Conservation (phyloP, 2,888 invertebrate genomes). For the Hemicrepidius hirtus region DNA sequence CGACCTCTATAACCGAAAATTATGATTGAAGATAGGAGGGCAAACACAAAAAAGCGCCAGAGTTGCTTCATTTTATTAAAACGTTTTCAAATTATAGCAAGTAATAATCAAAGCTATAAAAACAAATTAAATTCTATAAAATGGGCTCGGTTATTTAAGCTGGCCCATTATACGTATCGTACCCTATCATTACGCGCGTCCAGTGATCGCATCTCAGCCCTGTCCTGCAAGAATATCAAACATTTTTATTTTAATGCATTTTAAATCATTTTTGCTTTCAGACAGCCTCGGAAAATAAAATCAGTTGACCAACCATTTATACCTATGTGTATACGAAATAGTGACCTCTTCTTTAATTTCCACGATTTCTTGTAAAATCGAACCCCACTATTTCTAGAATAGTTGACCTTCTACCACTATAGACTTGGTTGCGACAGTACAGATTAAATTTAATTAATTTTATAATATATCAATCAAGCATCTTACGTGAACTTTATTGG, state of each 20-base stretch:
- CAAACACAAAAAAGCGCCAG: constrained; percentile 43
- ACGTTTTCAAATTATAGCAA: constrained; percentile 72
- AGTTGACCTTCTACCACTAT: too few relatives aligned
- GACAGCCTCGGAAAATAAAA: constrained; percentile 41
- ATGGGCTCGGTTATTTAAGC: constrained; percentile 71
- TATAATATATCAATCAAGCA: too few relatives aligned
- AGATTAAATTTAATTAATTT: too few relatives aligned
- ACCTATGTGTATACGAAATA: neutral
- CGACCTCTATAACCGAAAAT: constrained; percentile 47
- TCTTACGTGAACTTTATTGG: too few relatives aligned
- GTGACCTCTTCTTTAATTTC: neutral
- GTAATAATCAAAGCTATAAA: constrained; percentile 73
- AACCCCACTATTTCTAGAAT: too few relatives aligned
- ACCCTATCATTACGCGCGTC: constrained; percentile 70
- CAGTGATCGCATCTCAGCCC: constrained; percentile 57
- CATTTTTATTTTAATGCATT: constrained; percentile 67
- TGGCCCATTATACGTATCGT: constrained; percentile 70
- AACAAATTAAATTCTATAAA: constrained; percentile 73
- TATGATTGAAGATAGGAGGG: constrained; percentile 51
- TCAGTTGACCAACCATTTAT: constrained; percentile 15
- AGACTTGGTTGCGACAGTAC: too few relatives aligned
- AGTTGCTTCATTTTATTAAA: constrained; percentile 69
- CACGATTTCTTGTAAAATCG: too few relatives aligned
- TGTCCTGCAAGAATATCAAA: constrained; percentile 58
- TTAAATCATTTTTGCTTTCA: constrained; percentile 67